Base-by-base conservation (phyloP, 2,888 invertebrate species). In the Lasioglossum figueresi region DNA sequence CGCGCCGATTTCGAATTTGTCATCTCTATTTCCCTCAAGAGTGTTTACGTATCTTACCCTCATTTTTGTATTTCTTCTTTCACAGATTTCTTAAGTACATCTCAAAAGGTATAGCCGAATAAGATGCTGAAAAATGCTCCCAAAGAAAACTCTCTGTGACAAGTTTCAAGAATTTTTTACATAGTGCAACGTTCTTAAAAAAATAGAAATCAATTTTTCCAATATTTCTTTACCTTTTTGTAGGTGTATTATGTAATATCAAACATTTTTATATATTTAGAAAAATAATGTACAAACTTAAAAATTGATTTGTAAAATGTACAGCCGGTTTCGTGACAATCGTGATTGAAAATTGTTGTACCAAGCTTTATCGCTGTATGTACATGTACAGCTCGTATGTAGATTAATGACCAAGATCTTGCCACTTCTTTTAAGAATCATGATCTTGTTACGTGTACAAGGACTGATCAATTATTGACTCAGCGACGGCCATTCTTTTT, bases 401-500 rank as follows among this genome's bases (percentile, higher is more conserved):
- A 34, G 66, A 68, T 68, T 34, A 37, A 68, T 19, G 23, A 0
- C 12, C 8, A 34, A 40, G n/a, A 70, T 40, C 40, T 70, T 70
- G 70, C 12, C 5, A 14, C 12, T n/a, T 70, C n/a, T 40, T 40
- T 12, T 23, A 10, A 14, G n/a, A 40, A 70, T 40, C n/a, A 14
- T 14, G 12, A 40, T 40, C n/a, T 56, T n/a, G 34, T 34, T 68
- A 16, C 45, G 48, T 68, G 23, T 16, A 34, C 23, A 48, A 68
- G 45, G n/a, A 34, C 16, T 76, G 14, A 34, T n/a, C n/a, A 68
- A 76, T 76, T 76, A 48, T 4, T n/a, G 16, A 19, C 34, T 37
- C 48, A 27, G 52, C 40, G 72, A 59, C 16, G 56, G 43, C 34
- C 40, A 43, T 56, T 43, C 27, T 19, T 52, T 79, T 72, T 79